These are phyloP conservation scores for Crenichthys baileyi DNA, from an alignment of 2,797 vertebrate species.

Conservation along the genomic window DNA sequence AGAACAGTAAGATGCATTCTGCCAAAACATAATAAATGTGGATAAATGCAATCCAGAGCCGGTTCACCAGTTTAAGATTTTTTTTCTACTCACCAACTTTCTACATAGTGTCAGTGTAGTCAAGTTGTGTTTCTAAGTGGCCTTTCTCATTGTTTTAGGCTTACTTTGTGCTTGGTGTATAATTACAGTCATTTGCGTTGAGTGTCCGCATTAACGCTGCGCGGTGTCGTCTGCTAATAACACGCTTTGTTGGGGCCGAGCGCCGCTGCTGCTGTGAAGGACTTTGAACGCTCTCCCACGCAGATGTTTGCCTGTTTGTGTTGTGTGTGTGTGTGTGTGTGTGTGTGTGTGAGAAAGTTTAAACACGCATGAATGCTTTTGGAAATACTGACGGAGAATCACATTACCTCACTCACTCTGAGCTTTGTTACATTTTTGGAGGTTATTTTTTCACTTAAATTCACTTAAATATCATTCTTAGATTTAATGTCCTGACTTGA, in stretches of 20 bases:
- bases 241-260: slow-evolving; percentile 73
- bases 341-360: slow-evolving; percentile 32
- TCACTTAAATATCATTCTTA: not conserved
- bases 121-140: slow-evolving; percentile 53
- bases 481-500: too few species aligned
- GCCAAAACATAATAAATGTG: not conserved
- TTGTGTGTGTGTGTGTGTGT: slow-evolving; percentile 11
- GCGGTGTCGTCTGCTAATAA: slow-evolving; percentile 78
- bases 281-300: slow-evolving; percentile 69
- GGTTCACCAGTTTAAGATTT: slow-evolving; percentile 23
- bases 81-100: slow-evolving; percentile 63
- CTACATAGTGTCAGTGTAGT: slow-evolving; percentile 54
- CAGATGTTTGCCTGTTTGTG: slow-evolving; percentile 61
- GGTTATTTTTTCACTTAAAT: not conserved
- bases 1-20: not conserved
- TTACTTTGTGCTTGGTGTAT: slow-evolving; percentile 71
- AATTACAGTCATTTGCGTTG: slow-evolving; percentile 83
- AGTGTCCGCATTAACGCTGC: slow-evolving; percentile 70
- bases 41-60: not conserved
- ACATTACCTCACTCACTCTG: not conserved
- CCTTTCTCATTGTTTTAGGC: slow-evolving; percentile 70
- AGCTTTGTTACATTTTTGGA: slow-evolving; percentile 14
- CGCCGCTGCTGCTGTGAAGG: slow-evolving; percentile 56
- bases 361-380: slow-evolving; percentile 31
- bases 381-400: slow-evolving; percentile 52